phyloP scores from a whole-genome alignment of 2,797 vertebrate species.

The Pangasius macronema region DNA sequence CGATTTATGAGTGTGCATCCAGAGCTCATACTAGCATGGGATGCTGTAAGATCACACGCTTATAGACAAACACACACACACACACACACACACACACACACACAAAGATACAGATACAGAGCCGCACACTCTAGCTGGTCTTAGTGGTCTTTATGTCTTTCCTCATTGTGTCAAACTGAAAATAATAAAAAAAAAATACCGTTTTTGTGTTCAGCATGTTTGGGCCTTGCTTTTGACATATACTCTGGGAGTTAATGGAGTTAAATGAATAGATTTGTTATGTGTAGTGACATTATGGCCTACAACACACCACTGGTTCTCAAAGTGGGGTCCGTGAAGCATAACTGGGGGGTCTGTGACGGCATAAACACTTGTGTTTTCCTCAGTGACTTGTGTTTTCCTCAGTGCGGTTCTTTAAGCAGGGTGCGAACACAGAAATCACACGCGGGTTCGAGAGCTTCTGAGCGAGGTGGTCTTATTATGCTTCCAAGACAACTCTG shows the following conservation, averaged over 20 bases:
- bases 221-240: not conserved
- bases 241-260: not conserved
- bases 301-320: too few relatives aligned
- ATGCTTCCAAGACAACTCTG: not conserved
- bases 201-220: not conserved
- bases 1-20: constrained; percentile 63
- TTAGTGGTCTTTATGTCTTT: not conserved
- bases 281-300: not conserved
- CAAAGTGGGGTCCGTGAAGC: too few relatives aligned
- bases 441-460: too few relatives aligned
- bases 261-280: not conserved
- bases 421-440: too few relatives aligned
- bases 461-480: too few relatives aligned
- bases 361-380: too few relatives aligned
- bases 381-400: too few relatives aligned
- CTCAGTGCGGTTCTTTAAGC: too few relatives aligned
- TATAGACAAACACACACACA: constrained; percentile 11
- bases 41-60: constrained; percentile 23
- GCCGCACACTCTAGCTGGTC: not conserved
- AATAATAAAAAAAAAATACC: not conserved
- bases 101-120: not conserved
- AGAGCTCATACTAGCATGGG: constrained; percentile 32
- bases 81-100: constrained; percentile 13
- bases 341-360: too few relatives aligned
- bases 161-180: not conserved